phyloP scores from a whole-genome alignment of 1,140 invertebrate species.

The Danaus melanippus region DNA sequence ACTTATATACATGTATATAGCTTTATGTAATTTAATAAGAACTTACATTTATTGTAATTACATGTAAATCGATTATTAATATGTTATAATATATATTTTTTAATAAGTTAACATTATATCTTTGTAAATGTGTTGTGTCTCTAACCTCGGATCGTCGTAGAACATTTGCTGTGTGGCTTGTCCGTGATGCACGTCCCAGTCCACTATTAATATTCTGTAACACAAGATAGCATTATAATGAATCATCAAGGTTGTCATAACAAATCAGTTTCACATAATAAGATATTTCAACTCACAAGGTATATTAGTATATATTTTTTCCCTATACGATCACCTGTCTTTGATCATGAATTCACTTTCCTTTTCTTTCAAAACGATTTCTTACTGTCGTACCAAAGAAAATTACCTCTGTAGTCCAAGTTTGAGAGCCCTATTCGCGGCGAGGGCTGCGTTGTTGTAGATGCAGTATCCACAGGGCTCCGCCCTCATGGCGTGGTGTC shows the following conservation, averaged over 20 bases:
- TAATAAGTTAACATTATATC: conserved; percentile 1
- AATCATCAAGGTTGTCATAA: too few relatives aligned
- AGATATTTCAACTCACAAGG: too few relatives aligned
- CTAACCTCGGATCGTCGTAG: conserved; percentile 90
- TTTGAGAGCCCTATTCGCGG: conserved; percentile 75
- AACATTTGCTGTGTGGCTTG: conserved; percentile 97
- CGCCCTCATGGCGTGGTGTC: conserved; percentile 95
- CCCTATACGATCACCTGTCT: too few relatives aligned
- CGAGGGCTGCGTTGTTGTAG: conserved; percentile 97
- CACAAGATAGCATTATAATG: conserved; percentile 8
- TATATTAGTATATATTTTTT: too few relatives aligned
- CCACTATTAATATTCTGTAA: conserved; percentile 90
- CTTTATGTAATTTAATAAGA: too few relatives aligned
- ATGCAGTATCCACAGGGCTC: conserved; percentile 96
- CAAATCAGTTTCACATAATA: too few relatives aligned
- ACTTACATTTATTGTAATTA: too few relatives aligned
- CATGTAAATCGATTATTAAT: too few relatives aligned
- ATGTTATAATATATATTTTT: conserved; percentile 4
- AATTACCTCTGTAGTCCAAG: conserved; percentile 41
- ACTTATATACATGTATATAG: too few relatives aligned
- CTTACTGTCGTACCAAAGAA: not conserved
- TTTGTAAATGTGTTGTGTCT: not conserved
- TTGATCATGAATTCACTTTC: too few relatives aligned
- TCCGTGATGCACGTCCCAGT: conserved; percentile 98
- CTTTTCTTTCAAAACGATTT: too few relatives aligned